These are phyloP conservation scores for Pelecanoides urinatrix DNA, from an alignment of 2,113 vertebrate genomes.

Conservation along the genomic window DNA sequence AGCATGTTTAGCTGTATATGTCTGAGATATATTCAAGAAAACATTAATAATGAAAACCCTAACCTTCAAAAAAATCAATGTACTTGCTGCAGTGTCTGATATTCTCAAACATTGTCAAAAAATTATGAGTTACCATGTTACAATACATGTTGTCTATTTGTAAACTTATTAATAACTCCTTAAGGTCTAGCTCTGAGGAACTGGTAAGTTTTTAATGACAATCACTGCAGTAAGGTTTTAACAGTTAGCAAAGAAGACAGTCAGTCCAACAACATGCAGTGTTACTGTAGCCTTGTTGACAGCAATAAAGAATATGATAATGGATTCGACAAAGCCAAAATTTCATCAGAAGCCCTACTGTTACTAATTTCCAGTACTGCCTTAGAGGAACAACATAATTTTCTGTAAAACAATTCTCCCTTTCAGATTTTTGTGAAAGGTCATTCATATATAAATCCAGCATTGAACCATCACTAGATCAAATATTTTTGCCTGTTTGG, in stretches of 20 bases:
- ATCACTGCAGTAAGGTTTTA: not conserved
- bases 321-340: not conserved
- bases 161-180: not conserved
- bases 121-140: not conserved
- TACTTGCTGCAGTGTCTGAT: conserved; percentile 1
- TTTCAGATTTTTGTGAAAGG: not conserved
- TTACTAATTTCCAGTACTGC: not conserved
- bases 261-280: not conserved
- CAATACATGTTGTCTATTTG: not conserved
- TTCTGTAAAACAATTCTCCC: not conserved
- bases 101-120: conserved; percentile 25
- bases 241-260: not conserved
- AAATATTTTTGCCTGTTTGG: not conserved
- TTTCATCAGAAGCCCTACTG: not conserved
- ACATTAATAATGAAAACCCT: conserved; percentile 52
- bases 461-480: not conserved
- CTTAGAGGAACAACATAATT: not conserved
- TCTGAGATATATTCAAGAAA: not conserved
- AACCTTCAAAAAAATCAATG: conserved; percentile 49
- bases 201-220: not conserved
- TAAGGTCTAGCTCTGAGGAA: not conserved
- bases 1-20: not conserved
- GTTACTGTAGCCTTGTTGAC: not conserved
- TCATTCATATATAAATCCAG: not conserved
- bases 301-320: not conserved